These are phyloP conservation scores for Mylabris sibirica DNA, from an alignment of 2,888 invertebrate species.

Conservation along the genomic window DNA sequence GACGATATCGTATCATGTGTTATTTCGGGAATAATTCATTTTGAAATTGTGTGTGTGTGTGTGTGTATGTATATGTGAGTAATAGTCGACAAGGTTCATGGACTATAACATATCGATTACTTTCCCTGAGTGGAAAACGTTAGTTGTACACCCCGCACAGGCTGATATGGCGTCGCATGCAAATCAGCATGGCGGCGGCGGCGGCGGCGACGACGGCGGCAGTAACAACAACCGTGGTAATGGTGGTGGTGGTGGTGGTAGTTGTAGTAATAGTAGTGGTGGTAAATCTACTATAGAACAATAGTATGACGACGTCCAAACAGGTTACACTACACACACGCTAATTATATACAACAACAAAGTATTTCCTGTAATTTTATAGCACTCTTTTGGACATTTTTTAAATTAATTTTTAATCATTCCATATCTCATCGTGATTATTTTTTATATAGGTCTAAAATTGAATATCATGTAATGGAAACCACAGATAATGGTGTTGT, in stretches of 20 bases:
- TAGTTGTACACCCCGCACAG: conserved; percentile 56
- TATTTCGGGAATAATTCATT: conserved; percentile 6
- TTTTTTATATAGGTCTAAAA: no score
- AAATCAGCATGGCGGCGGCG: conserved; percentile 69
- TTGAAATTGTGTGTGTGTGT: neutral
- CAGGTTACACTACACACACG: conserved; percentile 63
- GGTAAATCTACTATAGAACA: neutral
- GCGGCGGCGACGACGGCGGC: conserved; percentile 39
- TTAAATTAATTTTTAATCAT: neutral
- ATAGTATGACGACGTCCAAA: conserved; percentile 62
- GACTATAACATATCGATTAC: conserved; percentile 66
- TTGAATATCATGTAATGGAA: neutral
- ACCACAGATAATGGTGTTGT: neutral
- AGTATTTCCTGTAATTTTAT: neutral
- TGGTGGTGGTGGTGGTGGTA: neutral
- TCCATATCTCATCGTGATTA: neutral
- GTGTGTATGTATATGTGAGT: conserved; percentile 16
- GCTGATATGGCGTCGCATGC: conserved; percentile 69
- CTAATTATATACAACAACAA: neutral
- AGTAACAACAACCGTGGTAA: neutral
- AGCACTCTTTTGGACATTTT: neutral
- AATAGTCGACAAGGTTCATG: conserved; percentile 31
- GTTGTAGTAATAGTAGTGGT: neutral
- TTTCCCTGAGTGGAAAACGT: conserved; percentile 57
- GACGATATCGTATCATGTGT: neutral